Percentiles rank a stretch among this genome's conserved stretches.
Conservation (phyloP, 2,797 vertebrate species). For the Typhlichthys eigenmanni region DNA sequence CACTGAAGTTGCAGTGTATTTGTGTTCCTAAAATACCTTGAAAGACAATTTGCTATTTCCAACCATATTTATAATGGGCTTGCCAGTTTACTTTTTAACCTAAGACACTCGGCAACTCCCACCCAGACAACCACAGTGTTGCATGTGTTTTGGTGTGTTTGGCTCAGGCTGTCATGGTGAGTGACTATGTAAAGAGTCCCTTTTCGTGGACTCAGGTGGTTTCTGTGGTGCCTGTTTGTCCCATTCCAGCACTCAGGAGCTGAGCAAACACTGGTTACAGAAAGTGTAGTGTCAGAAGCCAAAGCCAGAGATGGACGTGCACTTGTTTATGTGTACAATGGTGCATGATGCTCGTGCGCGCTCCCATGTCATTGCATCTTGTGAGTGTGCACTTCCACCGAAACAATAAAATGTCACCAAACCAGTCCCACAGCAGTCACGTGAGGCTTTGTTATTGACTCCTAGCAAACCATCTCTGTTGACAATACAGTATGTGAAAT, state of each 20-base stretch:
- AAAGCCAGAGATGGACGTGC: neutral
- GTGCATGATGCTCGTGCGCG: too few relatives aligned
- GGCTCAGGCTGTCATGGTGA: constrained; percentile 70
- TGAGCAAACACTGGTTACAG: constrained; percentile 53
- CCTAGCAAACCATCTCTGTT: neutral
- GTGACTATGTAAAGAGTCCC: constrained; percentile 54
- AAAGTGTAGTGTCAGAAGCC: constrained; percentile 5
- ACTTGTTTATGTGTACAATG: neutral
- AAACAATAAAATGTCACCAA: constrained; percentile 9
- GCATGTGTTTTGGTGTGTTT: constrained; percentile 68
- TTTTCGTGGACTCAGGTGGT: constrained; percentile 60
- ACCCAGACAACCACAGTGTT: constrained; percentile 29
- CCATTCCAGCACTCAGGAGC: constrained; percentile 60
- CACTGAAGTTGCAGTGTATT: neutral
- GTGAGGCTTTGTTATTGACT: neutral
- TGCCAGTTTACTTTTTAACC: neutral
- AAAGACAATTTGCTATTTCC: neutral
- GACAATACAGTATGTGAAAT: too few relatives aligned
- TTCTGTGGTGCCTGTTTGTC: constrained; percentile 67
- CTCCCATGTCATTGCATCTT: too few relatives aligned
- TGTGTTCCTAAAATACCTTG: neutral
- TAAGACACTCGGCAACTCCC: constrained; percentile 1
- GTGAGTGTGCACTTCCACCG: neutral
- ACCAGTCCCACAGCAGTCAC: neutral
- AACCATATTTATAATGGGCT: neutral